Conservation (phyloP, 2,888 invertebrate species). For the Cataglyphis albicans region DNA sequence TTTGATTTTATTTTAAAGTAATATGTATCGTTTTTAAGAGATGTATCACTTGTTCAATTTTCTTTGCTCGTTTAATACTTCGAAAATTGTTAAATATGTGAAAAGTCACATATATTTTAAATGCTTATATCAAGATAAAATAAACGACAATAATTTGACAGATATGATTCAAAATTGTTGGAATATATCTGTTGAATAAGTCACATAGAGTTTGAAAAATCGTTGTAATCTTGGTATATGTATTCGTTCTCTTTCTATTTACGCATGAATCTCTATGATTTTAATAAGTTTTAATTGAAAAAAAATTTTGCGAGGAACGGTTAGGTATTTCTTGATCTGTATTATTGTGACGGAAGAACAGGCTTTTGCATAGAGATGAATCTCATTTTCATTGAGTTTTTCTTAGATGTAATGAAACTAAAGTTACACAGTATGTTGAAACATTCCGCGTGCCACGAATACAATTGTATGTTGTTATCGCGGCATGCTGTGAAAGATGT, state of each 20-base stretch:
- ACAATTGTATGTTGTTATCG: neutral
- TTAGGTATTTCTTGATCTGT: neutral
- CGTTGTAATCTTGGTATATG: neutral
- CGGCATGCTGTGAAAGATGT: conserved; percentile 29
- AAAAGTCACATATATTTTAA: neutral
- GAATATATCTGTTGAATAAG: too few species aligned
- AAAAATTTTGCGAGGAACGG: neutral
- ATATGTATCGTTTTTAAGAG: neutral
- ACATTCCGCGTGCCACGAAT: conserved; percentile 6
- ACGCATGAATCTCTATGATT: neutral
- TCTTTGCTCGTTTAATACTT: neutral
- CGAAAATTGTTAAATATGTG: neutral
- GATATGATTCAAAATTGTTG: neutral
- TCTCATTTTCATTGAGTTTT: conserved; percentile 9
- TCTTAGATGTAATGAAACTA: neutral
- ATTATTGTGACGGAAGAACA: neutral
- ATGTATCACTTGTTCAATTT: neutral
- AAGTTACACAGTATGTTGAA: conserved; percentile 2
- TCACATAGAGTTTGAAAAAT: neutral
- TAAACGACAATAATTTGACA: neutral
- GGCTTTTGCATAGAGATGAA: neutral
- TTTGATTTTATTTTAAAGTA: neutral
- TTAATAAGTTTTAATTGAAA: neutral
- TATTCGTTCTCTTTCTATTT: too few species aligned
- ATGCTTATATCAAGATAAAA: neutral